Base-by-base conservation (phyloP, 2,797 vertebrate genomes). In the Hippoglossus hippoglossus region DNA sequence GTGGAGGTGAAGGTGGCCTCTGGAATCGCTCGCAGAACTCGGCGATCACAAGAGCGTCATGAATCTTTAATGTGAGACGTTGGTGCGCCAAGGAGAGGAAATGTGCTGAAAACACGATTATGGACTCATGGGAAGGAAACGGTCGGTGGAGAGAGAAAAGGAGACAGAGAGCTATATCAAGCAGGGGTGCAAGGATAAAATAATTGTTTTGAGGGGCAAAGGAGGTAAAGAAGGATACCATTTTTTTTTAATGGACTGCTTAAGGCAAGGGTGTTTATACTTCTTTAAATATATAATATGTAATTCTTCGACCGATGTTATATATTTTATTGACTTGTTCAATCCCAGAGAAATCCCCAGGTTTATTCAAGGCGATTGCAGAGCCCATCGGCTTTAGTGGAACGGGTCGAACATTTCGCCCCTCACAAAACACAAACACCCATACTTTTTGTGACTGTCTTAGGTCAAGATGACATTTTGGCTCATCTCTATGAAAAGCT, bases 31-130 rank as follows among this genome's bases (percentile, higher is more conserved):
- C 4, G 41, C 75, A 73, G 56, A 83, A 87, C 59, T 89, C 71
- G 10, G 77, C 64, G 62, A 87, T 87, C 88, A 87, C 82, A 76
- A 75, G 77, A 87, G 86, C 50, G 18, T 74, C 76, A 86, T 92
- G 84, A 93, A 92, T 93, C 68, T 91, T 92, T 92, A 91, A 93
- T 91, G 82, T 63, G 77, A 82, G 75, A 79, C 68, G 83, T 81
- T 82, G 67, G 87, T 9, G 50, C 24, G n/a, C 75, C 75, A 67
- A 86, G 82, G 79, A 87, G 73, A 85, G 86, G 75, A 90, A 89
- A 90, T 91, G 89, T 89, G 89, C 86, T 85, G 90, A 90, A 91
- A 92, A 91, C 80, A 71, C 87, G 85, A 90, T 92, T 90, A 91
- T 73, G 62, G 73, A 83, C 85, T 86, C 85, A 39, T 63, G 71